phyloP scores from a whole-genome alignment of 2,113 vertebrate genomes.

The Equus przewalskii region DNA sequence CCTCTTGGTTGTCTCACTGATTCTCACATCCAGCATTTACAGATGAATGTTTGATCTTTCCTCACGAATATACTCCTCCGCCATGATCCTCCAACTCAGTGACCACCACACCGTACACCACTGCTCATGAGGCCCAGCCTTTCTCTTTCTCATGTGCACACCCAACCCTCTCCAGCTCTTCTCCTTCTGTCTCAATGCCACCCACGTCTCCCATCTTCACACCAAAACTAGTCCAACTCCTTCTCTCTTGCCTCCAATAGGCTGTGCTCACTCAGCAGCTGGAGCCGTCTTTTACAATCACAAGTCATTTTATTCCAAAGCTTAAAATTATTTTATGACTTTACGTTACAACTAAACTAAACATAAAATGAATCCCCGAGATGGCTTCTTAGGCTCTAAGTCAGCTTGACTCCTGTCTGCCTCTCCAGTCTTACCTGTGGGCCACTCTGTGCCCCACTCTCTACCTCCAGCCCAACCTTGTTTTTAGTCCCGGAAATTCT shows the following conservation, averaged over 20 bases:
- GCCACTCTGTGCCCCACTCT: background rate
- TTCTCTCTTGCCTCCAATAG: background rate
- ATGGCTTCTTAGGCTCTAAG: background rate
- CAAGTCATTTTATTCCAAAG: background rate
- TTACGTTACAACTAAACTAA: background rate
- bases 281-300: background rate
- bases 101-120: accelerated
- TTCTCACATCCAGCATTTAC: background rate
- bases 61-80: background rate
- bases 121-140: too few relatives aligned
- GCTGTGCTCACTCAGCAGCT: background rate
- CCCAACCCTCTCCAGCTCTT: background rate
- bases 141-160: background rate
- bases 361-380: background rate
- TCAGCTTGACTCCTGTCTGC: background rate
- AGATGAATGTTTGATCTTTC: background rate
- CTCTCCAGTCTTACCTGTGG: background rate
- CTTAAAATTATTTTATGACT: background rate
- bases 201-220: background rate
- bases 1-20: background rate
- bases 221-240: background rate
- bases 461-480: background rate
- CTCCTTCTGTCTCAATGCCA: background rate
- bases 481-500: background rate
- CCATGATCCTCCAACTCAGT: too few relatives aligned